Conservation (phyloP, 92 coral and sea anemone species). For the Zoanthus solanderi region DNA sequence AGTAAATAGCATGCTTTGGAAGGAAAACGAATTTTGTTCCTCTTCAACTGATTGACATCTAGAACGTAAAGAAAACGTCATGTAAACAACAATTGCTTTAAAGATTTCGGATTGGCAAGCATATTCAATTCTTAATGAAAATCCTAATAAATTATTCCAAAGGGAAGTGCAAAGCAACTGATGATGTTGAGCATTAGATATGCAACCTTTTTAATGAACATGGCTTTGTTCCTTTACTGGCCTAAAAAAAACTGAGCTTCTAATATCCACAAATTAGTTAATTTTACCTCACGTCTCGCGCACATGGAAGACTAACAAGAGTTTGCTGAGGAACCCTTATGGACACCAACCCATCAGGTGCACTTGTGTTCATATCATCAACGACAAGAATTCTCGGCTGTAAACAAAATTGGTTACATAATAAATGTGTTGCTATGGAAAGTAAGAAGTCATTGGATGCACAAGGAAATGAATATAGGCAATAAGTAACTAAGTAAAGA, state of each 20-base stretch:
- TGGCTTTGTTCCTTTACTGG: too few species aligned
- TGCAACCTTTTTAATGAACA: too few species aligned
- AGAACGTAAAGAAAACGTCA: conserved; percentile 16
- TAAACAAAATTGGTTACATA: neutral
- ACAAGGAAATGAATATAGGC: neutral
- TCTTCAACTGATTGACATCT: conserved; percentile 13
- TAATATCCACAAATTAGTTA: neutral
- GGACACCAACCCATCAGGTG: conserved; percentile 44
- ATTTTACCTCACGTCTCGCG: conserved; percentile 26
- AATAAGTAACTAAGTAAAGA: too few species aligned
- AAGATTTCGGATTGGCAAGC: too few species aligned
- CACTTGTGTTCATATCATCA: conserved; percentile 68
- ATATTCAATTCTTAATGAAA: too few species aligned
- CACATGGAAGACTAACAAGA: conserved; percentile 66
- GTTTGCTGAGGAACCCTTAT: conserved; percentile 56
- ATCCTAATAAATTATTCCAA: too few species aligned
- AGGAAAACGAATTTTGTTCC: conserved; percentile 32
- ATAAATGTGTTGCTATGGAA: neutral
- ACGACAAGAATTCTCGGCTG: conserved; percentile 82
- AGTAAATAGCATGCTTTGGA: neutral
- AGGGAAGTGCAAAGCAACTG: too few species aligned
- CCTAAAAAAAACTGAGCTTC: neutral
- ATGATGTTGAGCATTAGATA: too few species aligned
- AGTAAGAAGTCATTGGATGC: neutral
- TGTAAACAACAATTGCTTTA: conserved; percentile 1